phyloP scores from a whole-genome alignment of 2,797 vertebrate genomes.

The Heterohyrax brucei region DNA sequence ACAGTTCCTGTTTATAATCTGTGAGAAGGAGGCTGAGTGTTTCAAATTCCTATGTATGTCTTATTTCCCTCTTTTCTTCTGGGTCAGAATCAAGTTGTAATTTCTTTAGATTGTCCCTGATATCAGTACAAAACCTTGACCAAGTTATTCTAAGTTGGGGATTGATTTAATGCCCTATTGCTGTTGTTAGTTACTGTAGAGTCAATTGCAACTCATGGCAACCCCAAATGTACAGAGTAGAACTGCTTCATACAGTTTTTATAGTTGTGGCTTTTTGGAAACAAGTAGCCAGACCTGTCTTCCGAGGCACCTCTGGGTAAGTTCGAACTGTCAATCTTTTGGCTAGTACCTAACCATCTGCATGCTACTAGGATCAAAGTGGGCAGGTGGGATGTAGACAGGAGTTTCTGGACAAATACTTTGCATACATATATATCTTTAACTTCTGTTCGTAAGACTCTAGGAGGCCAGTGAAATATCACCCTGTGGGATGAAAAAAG shows the following conservation, averaged over 20 bases:
- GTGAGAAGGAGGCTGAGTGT: background rate
- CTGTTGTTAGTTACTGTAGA: background rate
- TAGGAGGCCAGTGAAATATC: conserved; percentile 50
- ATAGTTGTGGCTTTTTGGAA: background rate
- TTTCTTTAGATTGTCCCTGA: conserved; percentile 37
- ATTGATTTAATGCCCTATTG: background rate
- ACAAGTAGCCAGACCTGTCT: background rate
- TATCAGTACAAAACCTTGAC: conserved; percentile 44
- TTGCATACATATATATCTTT: background rate
- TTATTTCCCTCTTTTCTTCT: background rate
- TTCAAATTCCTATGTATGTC: background rate
- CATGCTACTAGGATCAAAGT: background rate
- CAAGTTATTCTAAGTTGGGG: background rate
- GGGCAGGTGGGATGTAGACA: background rate
- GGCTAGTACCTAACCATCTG: background rate
- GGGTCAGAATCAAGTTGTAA: background rate
- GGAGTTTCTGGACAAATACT: background rate
- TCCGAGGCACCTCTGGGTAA: background rate
- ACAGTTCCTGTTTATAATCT: background rate
- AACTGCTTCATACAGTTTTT: background rate
- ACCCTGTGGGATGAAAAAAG: conserved; percentile 40
- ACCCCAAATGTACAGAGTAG: background rate
- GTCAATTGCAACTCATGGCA: background rate
- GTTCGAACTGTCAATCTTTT: background rate
- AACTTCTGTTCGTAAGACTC: conserved; percentile 47